Evolutionary conservation across 2,113 vertebrate genomes (phyloP), one percentile per base, ranked within the genome.

Genomic region (Haemorhous mexicanus): DNA sequence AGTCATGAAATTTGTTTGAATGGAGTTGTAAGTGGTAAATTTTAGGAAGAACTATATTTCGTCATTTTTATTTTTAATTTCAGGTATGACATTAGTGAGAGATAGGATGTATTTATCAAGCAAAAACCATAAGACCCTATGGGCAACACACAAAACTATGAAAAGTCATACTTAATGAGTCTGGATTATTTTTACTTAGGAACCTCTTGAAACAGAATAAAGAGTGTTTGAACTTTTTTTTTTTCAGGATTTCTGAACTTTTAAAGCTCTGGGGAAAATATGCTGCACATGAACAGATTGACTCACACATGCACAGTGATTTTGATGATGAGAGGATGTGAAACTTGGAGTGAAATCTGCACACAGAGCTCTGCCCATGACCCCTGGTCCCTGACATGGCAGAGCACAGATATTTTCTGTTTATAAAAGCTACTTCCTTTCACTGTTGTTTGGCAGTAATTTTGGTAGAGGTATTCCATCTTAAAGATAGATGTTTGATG

Each of bases 241-340:
- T 73, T 73, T 37, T 43, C 33, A 56, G 41, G 24, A 70, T 69
- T 82, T 61, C 41, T 74, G 50, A 66, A 37, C 41, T 81, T 74
- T 14, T 67, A 44, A 21, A 47, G 33, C 53, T 63, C 49, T 61
- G 44, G 20, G 44, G 46, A 41, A 64, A 84, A 73, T 64, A 21
- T 61, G 30, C 28, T 55, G 35, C 27, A 15, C 15, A 16, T 9
- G 20, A 26, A 39, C 58, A 91, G 52, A 17, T n/a, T 0, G 0
- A 21, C 20, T 20, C 47, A 35, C 13, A 24, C 9, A 20, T 9
- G 11, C 16, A 6, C 4, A 56, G 53, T 10, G 17, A 55, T 28
- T 55, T 35, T 15, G 41, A 19, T 50, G 44, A 47, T 58, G 15
- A 37, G 59, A 14, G 58, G 52, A 9, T 59, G 33, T 63, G 7